A percentile compares a stretch with the other conserved stretches of the same genome.
These are phyloP conservation scores for Micromesistius poutassou DNA, from an alignment of 2,797 vertebrate species.

Conservation along the genomic window DNA sequence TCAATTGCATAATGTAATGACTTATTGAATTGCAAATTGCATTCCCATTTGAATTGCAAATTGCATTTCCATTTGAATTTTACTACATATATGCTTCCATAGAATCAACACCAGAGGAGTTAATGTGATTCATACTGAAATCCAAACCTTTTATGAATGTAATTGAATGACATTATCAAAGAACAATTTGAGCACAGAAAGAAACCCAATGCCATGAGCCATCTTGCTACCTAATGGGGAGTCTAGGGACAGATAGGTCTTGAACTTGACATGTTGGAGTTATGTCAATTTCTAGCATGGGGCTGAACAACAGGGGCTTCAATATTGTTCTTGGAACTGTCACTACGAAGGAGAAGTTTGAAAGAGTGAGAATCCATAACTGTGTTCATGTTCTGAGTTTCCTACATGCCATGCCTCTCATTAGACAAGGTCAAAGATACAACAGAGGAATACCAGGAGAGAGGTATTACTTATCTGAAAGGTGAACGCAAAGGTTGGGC, in stretches of 20 bases:
- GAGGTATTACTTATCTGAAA: conserved; percentile 56
- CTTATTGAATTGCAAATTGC: too few species aligned
- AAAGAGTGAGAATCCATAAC: conserved; percentile 54
- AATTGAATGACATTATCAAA: conserved; percentile 64
- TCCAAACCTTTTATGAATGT: conserved; percentile 50
- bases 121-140: conserved; percentile 38
- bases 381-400: conserved; percentile 61
- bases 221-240: conserved; percentile 41
- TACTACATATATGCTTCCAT: too few species aligned
- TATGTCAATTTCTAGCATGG: conserved; percentile 55
- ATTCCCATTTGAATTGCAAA: too few species aligned
- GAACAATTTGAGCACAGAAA: conserved; percentile 39
- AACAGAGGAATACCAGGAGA: conserved; percentile 52
- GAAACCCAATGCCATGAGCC: background rate
- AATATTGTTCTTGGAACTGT: conserved; percentile 70
- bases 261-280: conserved; percentile 37
- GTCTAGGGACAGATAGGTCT: conserved; percentile 61
- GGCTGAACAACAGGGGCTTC: conserved; percentile 49
- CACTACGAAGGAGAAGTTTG: conserved; percentile 43
- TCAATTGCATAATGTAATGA: too few species aligned
- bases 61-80: too few species aligned
- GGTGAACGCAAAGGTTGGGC: conserved; percentile 63
- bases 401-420: conserved; percentile 47
- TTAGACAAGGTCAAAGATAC: conserved; percentile 63
- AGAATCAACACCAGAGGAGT: conserved; percentile 14